These are phyloP conservation scores for Drosophila erecta DNA, from an alignment of 1,140 invertebrate species.

Conservation along the genomic window DNA sequence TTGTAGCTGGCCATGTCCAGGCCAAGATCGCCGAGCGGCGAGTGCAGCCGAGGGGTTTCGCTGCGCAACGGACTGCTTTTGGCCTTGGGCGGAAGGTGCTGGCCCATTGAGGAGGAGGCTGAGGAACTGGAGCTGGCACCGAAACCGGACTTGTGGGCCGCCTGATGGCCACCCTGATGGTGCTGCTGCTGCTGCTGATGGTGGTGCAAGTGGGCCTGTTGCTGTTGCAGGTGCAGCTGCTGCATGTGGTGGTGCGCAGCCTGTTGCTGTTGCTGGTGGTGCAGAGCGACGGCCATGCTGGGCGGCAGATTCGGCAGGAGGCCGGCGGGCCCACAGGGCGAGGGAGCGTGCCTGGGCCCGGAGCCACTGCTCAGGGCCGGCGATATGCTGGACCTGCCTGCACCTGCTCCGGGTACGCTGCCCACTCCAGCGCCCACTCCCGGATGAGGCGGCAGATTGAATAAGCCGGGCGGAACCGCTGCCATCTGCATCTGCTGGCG, in stretches of 20 bases:
- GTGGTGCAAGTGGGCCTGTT: slow-evolving; percentile 16
- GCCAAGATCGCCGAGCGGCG: slow-evolving; percentile 86
- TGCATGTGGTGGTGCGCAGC: slow-evolving; percentile 41
- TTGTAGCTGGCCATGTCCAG: slow-evolving; percentile 89
- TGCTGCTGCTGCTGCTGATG: slow-evolving; percentile 69
- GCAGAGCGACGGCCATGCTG: slow-evolving; percentile 79
- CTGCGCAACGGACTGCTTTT: slow-evolving; percentile 86
- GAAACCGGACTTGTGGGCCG: slow-evolving; percentile 64
- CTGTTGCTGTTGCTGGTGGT: slow-evolving; percentile 80
- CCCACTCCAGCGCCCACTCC: slow-evolving; percentile 53
- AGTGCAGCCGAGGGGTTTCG: slow-evolving; percentile 85
- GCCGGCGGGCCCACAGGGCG: slow-evolving; percentile 66
- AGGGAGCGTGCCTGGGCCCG: slow-evolving; percentile 76
- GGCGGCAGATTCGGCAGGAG: slow-evolving; percentile 75
- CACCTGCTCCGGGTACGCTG: slow-evolving; percentile 71
- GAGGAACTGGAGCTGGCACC: slow-evolving; percentile 69
- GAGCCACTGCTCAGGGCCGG: slow-evolving; percentile 77
- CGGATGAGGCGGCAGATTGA: slow-evolving; percentile 80
- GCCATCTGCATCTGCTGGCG: slow-evolving; percentile 91
- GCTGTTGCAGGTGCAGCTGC: slow-evolving; percentile 81
- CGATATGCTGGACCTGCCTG: slow-evolving; percentile 77
- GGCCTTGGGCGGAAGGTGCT: slow-evolving; percentile 39
- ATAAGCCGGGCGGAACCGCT: slow-evolving; percentile 85
- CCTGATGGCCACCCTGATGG: slow-evolving; percentile 44
- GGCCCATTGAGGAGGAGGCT: slow-evolving; percentile 26